Percentiles rank a stretch among this genome's conserved stretches.
Conservation (phyloP, 2,113 vertebrate species). For the Ictalurus punctatus region DNA sequence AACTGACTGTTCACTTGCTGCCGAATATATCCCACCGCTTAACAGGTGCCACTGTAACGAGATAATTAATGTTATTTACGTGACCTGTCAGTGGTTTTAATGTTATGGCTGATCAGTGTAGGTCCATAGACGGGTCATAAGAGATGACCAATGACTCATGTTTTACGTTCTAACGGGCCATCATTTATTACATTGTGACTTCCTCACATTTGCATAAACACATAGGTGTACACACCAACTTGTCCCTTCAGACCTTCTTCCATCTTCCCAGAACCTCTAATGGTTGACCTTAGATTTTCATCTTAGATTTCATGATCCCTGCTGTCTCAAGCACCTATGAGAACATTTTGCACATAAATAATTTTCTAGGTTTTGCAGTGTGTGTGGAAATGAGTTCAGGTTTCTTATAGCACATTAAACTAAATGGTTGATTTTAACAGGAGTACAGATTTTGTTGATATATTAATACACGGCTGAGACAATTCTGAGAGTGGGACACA, state of each 20-base stretch:
- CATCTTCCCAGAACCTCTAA: not conserved
- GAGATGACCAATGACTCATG: not conserved
- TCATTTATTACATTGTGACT: not conserved
- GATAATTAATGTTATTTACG: too few species aligned
- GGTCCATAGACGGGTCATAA: not conserved
- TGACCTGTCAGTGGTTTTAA: too few species aligned
- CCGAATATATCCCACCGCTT: too few species aligned
- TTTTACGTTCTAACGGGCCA: not conserved
- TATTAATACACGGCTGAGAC: not conserved
- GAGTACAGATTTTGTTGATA: not conserved
- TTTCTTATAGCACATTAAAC: not conserved
- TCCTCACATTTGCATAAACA: not conserved
- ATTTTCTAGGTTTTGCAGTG: not conserved
- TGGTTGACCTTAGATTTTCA: not conserved
- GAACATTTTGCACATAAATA: not conserved
- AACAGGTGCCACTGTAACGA: too few species aligned
- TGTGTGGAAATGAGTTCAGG: not conserved
- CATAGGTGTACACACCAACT: not conserved
- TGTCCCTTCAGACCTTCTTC: not conserved
- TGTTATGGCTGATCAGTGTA: too few species aligned
- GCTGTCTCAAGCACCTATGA: not conserved
- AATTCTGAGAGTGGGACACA: not conserved
- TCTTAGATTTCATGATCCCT: not conserved
- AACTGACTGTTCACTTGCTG: too few species aligned
- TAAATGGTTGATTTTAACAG: not conserved